Evolutionary conservation across 2,888 invertebrate species (phyloP), one percentile per base, ranked within the genome.

Genomic region (Allolobophora icterica): DNA sequence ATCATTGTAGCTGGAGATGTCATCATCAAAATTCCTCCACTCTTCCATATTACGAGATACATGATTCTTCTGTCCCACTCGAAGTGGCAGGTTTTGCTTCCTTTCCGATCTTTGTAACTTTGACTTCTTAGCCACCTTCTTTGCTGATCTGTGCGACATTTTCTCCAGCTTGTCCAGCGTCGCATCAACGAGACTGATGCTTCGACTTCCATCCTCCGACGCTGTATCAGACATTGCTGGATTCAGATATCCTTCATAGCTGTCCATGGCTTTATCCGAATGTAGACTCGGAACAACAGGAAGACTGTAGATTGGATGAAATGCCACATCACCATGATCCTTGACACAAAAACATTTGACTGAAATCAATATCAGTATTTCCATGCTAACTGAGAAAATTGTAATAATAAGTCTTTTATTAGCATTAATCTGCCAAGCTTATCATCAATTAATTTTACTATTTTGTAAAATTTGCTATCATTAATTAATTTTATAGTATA

Each of bases 1-100:
- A 42, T 83, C 93, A 35, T 93, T 94, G 94, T 94, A 94, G n/a
- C 92, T 87, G 34, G 93, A 93, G 90, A 93, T 93, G 40, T 94
- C 94, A 38, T 93, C 93, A 89, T 93, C 92, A 24, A 87, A 87
- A 87, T 35, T 87, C 34, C 35, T 34, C 87, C 34, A 34, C 21
- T 38, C 35, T 11, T 87, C 38, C 35, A 87, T 35, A 5, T 33
- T 5, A 38, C 38, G 92, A 17, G 93, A 93, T 34, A 93, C 84
- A 33, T 92, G 93, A 89, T 92, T 93, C 24, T 93, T 92, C 89
- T 93, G 92, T 90, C 93, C 90, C 92, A 93, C 89, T 89, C 92
- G 58, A 52, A 92, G 89, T 71, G 71, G n/a, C n/a, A 71, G 11
- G 11, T n/a, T n/a, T 17, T 71, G 71, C 30, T n/a, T 71, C 90